These are phyloP conservation scores for Paracanthobrama guichenoti DNA, from an alignment of 2,113 vertebrate species.

Conservation along the genomic window DNA sequence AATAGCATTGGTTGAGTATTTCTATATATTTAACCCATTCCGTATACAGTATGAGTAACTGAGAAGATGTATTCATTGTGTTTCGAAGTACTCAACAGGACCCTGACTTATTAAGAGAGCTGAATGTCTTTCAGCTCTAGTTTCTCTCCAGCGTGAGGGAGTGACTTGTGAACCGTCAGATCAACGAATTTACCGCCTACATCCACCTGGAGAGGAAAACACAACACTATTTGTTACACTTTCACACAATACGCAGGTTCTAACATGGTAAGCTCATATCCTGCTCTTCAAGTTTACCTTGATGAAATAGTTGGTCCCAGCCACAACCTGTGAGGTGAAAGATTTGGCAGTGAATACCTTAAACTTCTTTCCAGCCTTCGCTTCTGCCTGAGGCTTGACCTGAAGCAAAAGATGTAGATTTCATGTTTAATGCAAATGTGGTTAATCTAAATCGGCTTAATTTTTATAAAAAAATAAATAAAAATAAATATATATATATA, in stretches of 20 bases:
- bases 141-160: constrained; percentile 58
- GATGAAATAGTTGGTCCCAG: constrained; percentile 79
- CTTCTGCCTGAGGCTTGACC: constrained; percentile 69
- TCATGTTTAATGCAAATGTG: neutral
- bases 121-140: constrained; percentile 66
- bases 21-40: neutral
- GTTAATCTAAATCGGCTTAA: too few species aligned
- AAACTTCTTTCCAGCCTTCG: constrained; percentile 56
- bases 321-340: constrained; percentile 74
- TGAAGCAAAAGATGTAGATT: constrained; percentile 51
- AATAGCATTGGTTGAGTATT: neutral
- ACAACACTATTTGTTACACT: too few species aligned
- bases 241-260: neutral
- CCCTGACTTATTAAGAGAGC: constrained; percentile 73
- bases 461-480: too few species aligned
- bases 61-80: neutral
- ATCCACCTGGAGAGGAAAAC: constrained; percentile 70
- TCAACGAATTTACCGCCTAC: constrained; percentile 73
- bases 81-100: constrained; percentile 74
- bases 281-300: constrained; percentile 75
- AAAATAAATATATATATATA: too few species aligned
- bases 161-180: constrained; percentile 67
- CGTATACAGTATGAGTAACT: neutral
- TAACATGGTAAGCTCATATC: neutral
- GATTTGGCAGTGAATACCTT: constrained; percentile 54